Evolutionary conservation across 2,113 vertebrate genomes (phyloP), one percentile per base, ranked within the genome.

Genomic region (Morone saxatilis): DNA sequence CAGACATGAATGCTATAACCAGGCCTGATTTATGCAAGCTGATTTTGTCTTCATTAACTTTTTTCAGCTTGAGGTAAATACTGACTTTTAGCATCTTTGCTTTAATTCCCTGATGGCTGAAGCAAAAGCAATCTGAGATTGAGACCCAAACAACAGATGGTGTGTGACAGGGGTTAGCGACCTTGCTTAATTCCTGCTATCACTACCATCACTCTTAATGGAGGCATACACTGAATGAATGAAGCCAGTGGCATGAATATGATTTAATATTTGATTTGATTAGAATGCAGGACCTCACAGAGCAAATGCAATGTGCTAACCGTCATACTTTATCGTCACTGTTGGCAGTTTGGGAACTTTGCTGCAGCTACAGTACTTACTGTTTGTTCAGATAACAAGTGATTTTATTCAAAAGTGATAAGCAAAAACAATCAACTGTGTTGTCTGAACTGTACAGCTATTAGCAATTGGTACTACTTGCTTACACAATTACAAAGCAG

Each of bases 101-200:
- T 10, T 54, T 65, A 19, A 56, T 65, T 73, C 67, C 20, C 25
- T n/a, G 6, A 36, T 8, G 41, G 17, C 41, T 41, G 16, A 41
- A 19, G 38, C 6, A 20, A 79, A 74, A 80, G 50, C 43, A 19
- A 50, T 53, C 19, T 72, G 50, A 54, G 65, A 76, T 47, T 47
- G 62, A 80, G 51, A 69, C 50, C 65, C 54, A 74, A 73, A 87
- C 67, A 80, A 53, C 75, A 82, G 78, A 81, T 78, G 67, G 54
- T 61, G 20, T 66, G 53, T 20, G 43, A 60, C 7, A 50, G 12
- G 47, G 14, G 19, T 54, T 2, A 20, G 20, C 22, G 71, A 81
- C 45, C 68, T 57, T 65, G 80, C 56, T 68, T 54, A 74, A 74
- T 51, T 68, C 86, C 75, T 86, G 41, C 51, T 1, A 36, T 40